Base-by-base conservation (phyloP, 2,888 invertebrate species). In the Schizaphis graminum region DNA sequence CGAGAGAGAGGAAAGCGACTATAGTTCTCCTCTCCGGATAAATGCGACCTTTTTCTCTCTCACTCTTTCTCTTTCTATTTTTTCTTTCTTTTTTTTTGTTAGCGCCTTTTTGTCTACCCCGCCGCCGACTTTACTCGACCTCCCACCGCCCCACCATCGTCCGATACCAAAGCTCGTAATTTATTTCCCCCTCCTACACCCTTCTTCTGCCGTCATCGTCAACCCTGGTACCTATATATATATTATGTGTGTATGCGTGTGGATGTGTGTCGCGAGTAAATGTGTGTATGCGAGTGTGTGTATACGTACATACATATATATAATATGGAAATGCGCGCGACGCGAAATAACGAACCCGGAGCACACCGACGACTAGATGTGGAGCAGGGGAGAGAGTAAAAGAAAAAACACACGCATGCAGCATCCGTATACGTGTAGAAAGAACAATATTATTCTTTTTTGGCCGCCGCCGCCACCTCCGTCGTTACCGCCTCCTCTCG, bases 381-480 rank as follows among this genome's bases (percentile, higher is more conserved):
- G 11, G 8, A 8, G 41, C 21, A 28, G 8, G 85, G 56, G 8
- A 3, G 3, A 11, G 86, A 84, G 57, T 26, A 8, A 26, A 35
- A 84, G 41, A 91, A 85, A 91, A 89, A 93, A 89, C 90, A 88
- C 88, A n/a, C 93, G 13, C 57, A n/a, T 61, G 57, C 93, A 93
- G 57, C 85, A 84, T 93, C 47, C 89, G 67, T 89, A 28, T 47
- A 28, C 35, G 16, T 47, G n/a, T n/a, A 44, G 84, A 89, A 93
- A 93, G 89, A 93, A 93, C 93, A 93, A 93, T 93, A 93, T 93
- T 93, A 93, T 93, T 93, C 44, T 93, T 93, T 92, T 86, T 94
- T 86, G 11, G 56, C 47, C 47, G 47, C n/a, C 41, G 41, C 41
- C 41, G 41, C 41, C 88, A n/a, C n/a, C 91, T 67, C n/a, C 57